These are phyloP conservation scores for Enteromius afrohamiltoni DNA, from an alignment of 2,797 vertebrate species.

Conservation along the genomic window DNA sequence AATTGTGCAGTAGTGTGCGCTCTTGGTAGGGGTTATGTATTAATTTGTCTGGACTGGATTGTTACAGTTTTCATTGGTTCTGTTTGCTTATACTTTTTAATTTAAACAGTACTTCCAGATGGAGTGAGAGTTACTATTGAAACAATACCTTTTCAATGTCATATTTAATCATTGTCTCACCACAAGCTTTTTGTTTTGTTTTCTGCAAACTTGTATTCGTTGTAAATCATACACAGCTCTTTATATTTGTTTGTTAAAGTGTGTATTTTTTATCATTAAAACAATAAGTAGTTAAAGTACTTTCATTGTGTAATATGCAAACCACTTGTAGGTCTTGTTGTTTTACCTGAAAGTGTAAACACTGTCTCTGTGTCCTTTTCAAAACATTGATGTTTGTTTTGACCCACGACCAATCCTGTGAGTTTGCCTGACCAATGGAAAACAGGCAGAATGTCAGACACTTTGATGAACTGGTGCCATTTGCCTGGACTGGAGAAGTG, in stretches of 20 bases:
- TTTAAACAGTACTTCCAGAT: background rate
- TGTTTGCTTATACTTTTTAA: constrained; percentile 27
- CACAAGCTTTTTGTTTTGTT: background rate
- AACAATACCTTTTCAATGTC: background rate
- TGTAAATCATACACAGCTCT: background rate
- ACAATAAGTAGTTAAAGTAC: background rate
- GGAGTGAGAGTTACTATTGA: constrained; percentile 28
- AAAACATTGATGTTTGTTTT: background rate
- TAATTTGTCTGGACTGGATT: constrained; percentile 21
- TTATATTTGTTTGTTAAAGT: background rate
- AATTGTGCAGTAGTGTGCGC: constrained; percentile 1
- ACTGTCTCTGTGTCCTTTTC: background rate
- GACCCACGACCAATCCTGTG: background rate
- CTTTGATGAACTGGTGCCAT: too few species aligned
- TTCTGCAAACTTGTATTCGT: background rate
- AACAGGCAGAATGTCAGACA: background rate
- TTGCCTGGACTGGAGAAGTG: too few species aligned
- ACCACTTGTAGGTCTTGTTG: background rate
- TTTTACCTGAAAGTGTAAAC: background rate
- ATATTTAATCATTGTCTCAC: background rate
- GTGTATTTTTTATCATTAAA: background rate
- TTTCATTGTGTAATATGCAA: background rate
- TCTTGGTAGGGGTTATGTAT: constrained; percentile 10
- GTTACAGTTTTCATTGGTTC: constrained; percentile 22
- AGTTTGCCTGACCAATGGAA: background rate